Evolutionary conservation across 92 coral and sea anemone species (phyloP), one percentile per base, ranked within the genome.

Genomic region (Phenganax marumi): DNA sequence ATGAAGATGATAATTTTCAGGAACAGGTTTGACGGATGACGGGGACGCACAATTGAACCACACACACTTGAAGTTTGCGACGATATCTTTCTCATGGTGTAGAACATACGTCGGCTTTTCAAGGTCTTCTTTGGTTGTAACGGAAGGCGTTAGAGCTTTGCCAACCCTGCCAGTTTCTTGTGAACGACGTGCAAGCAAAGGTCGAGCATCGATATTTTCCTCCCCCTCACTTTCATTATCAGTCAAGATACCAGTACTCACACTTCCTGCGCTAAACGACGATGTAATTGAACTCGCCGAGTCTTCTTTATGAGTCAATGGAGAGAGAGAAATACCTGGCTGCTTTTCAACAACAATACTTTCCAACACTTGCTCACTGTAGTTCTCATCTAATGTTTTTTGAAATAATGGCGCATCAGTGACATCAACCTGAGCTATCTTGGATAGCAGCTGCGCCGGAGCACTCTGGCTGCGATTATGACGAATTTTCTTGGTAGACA

Each of bases 21-120:
- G 99, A 13, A 93, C 87, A 52, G 99, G 86, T 68, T 92, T 93
- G 8, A 93, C 88, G 26, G 97, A 91, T 43, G 99, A 90, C 0
- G 99, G 99, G 3, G 97, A 92, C 9, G 99, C 91, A 17, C 93
- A 76, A 81, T 96, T 96, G 81, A 96, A 89, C 99, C 99, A 96
- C 52, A 96, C 91, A 61, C 92, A 93, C 26, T 90, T 82, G 21
- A 96, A 83, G 51, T 80, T 85, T 60, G 91, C 80, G 6, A 90
- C 80, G 16, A 89, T 87, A 78, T 96, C 97, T 8, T 85, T 89
- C 50, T 95, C 88, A 24, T 93, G 92, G n/a, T 90, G 92, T 22
- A 90, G 83, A 74, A 78, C 56, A 50, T 93, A 94, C 9, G 87
- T 84, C 13, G 93, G 93, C 75, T 88, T 84, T 55, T 26, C 23